phyloP scores from a whole-genome alignment of 1,140 invertebrate genomes.

The Lamellibrachia luymesi region DNA sequence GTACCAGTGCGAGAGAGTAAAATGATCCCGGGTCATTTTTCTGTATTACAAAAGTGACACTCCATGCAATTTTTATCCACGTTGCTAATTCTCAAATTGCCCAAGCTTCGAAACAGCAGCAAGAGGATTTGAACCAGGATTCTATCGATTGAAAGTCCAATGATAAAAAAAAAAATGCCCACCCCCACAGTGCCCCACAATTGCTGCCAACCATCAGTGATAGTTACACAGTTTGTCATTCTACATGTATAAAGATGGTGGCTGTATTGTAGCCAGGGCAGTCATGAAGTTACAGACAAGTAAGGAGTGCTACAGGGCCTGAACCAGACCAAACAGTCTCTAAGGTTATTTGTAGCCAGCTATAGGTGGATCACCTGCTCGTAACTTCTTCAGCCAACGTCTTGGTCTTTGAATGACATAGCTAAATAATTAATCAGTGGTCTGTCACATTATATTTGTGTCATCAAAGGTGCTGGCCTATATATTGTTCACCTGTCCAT shows the following conservation, averaged over 20 bases:
- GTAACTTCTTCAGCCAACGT: neutral
- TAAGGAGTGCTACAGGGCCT: neutral
- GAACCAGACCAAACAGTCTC: neutral
- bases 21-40: too few species aligned
- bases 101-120: too few species aligned
- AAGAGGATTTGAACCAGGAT: too few species aligned
- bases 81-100: too few species aligned
- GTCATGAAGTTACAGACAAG: neutral
- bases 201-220: neutral
- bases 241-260: neutral
- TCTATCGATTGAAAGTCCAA: neutral
- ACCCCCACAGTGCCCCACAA: neutral
- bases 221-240: neutral
- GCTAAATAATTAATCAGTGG: constrained; percentile 1
- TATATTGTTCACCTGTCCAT: neutral
- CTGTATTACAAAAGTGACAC: too few species aligned
- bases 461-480: neutral
- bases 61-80: too few species aligned
- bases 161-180: too few species aligned
- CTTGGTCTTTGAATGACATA: neutral
- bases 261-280: neutral
- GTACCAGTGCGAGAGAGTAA: neutral
- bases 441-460: neutral
- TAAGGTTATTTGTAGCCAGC: neutral
- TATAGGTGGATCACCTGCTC: neutral